Conservation (phyloP, 2,888 invertebrate species). For the Ypsolopha sequella region DNA sequence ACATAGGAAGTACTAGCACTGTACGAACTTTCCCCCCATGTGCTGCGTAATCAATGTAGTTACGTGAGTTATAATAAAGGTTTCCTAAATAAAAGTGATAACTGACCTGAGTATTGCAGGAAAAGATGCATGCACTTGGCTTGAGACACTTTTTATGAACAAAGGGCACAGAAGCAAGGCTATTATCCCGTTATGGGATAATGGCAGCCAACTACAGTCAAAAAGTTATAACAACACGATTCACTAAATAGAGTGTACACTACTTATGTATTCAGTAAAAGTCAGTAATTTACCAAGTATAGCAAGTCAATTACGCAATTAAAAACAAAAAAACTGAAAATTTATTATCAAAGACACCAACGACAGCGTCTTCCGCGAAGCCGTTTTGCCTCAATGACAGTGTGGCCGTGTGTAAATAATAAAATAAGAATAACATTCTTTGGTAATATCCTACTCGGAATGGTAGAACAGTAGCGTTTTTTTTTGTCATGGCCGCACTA, state of each 20-base stretch:
- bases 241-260: conserved; percentile 6
- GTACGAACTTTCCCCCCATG: conserved; percentile 52
- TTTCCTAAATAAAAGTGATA: conserved; percentile 1
- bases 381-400: conserved; percentile 9
- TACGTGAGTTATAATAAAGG: conserved; percentile 18
- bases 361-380: conserved; percentile 51
- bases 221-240: conserved; percentile 23
- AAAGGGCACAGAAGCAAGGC: conserved; percentile 61
- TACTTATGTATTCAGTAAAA: conserved; percentile 3
- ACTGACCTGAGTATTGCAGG: conserved; percentile 68
- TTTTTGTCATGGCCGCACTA: background rate
- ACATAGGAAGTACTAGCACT: conserved; percentile 47
- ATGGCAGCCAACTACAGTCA: conserved; percentile 49
- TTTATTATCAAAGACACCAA: conserved; percentile 46
- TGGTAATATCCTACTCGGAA: background rate
- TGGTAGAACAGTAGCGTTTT: background rate
- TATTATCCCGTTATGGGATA: conserved; percentile 68
- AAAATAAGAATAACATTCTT: background rate
- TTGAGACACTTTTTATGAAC: conserved; percentile 63
- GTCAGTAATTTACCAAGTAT: conserved; percentile 1
- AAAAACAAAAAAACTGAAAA: conserved; percentile 61
- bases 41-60: conserved; percentile 34
- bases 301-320: conserved; percentile 5
- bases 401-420: background rate
- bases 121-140: conserved; percentile 72